phyloP scores from a whole-genome alignment of 2,113 vertebrate species.

The Microtus montanus region DNA sequence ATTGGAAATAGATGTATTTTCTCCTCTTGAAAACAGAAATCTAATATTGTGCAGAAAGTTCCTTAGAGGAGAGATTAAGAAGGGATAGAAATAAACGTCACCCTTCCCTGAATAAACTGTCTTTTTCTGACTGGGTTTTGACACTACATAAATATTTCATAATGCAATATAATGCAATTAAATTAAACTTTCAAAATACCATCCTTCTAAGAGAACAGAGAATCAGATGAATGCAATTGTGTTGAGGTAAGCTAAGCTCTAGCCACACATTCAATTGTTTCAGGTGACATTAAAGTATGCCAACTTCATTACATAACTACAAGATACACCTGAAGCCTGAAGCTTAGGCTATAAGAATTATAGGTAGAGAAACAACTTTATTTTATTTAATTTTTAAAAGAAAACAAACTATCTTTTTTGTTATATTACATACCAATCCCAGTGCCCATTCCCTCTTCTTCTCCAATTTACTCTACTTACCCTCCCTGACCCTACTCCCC shows the following conservation, averaged over 20 bases:
- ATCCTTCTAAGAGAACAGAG: background rate
- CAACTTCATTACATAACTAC: background rate
- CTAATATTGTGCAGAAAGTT: background rate
- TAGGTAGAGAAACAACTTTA: background rate
- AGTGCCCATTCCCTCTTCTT: too few relatives aligned
- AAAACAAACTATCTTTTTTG: too few relatives aligned
- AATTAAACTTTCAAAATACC: constrained; percentile 8
- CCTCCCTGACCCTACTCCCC: too few relatives aligned
- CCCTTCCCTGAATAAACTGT: background rate
- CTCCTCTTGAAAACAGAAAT: background rate
- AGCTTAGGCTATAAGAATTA: background rate
- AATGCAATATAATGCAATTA: background rate
- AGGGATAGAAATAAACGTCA: background rate
- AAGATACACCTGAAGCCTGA: background rate
- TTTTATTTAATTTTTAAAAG: too few relatives aligned
- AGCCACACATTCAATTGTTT: background rate
- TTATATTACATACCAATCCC: too few relatives aligned
- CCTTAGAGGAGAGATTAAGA: background rate
- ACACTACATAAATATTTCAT: background rate
- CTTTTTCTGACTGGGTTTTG: constrained; percentile 15
- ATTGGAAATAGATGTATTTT: background rate
- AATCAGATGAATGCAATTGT: background rate
- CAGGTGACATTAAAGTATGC: background rate
- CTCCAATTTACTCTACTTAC: too few relatives aligned
- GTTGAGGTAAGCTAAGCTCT: background rate